Base-by-base conservation (phyloP, 1,140 invertebrate genomes). In the Bursaphelenchus mucronatus region DNA sequence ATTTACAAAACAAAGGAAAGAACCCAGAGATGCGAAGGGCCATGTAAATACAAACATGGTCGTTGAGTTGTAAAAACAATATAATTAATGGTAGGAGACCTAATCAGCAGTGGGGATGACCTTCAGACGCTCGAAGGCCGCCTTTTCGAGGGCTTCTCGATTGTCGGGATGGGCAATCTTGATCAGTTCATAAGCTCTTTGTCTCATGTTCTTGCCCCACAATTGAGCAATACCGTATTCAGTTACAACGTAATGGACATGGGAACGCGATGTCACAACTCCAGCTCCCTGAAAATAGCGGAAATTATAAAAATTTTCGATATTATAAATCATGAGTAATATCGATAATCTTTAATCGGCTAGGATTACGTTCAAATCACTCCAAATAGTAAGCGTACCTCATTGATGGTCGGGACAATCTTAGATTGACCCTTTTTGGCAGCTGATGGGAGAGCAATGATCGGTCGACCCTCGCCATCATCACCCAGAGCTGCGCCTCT, bases 81-180 rank as follows among this genome's bases (percentile, higher is more conserved):
- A 30, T 30, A 30, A 30, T 30, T 30, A 30, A 30, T 30, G 30
- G 30, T 1, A 30, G 30, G 49, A 50, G 59, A 62, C 45, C 61
- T 71, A 73, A 50, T 73, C 70, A 43, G 67, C 51, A 4, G 87
- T 86, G 0, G 92, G 92, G 89, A 91, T 92, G 58, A 86, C 86
- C 82, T 92, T 91, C 0, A 95, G 85, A 56, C 92, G 85, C 75
- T 94, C 89, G 79, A 88, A 94, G 6, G 91, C 89, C 3, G 88
- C 88, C 82, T 92, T 93, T 82, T 95, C 92, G 8, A 95, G 83
- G 0, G 82, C 78, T 81, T 91, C 89, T 59, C 92, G 86, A 70
- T 94, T 89, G 80, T 92, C 87, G 0, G 93, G 92, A 84, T 94
- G 92, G 0, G 92, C 88, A 50, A 96, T 88, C 64, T 90, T 86